Base-by-base conservation (phyloP, 2,797 vertebrate genomes). In the Microhierax caerulescens region DNA sequence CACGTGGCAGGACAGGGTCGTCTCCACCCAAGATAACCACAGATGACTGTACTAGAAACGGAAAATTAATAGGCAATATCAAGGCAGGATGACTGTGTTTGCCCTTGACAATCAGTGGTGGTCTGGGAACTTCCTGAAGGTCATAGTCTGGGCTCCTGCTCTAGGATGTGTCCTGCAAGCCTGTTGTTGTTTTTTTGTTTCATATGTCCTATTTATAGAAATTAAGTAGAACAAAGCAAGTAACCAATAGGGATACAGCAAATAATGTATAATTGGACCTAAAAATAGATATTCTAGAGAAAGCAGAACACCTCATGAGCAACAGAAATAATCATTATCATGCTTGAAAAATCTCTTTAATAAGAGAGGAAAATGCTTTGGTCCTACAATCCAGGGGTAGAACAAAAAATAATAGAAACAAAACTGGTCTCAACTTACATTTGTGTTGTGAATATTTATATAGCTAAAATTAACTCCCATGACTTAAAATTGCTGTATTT, bases 91-190 rank as follows among this genome's bases (percentile, higher is more conserved):
- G 80, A 32, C 43, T 87, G 18, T 69, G 2, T 89, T 79, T 96
- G 74, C 70, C n/a, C 59, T 89, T 94, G 77, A 94, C 74, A 91
- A 27, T 94, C 0, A 0, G 20, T 87, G 43, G 47, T 91, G 56
- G 70, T 95, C 88, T 96, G 90, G 60, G 86, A 95, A 89, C 84
- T 97, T 96, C 95, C 95, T 82, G 70, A 69, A 75, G 47, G 73
- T 85, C 47, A 15, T 15, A 48, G n/a, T 69, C 34, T 0, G 2
- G 50, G 47, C 57, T 93, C 86, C 88, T 84, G 79, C 90, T 88
- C 90, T 67, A 82, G 88, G 74, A 76, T 2, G 0, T 73, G 54
- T 90, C 70, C 90, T 88, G 59, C 70, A 64, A 89, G 48, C 9
- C 13, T 63, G 11, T 94, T 95, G 80, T 95, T 96, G 5, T 68